Evolutionary conservation across 2,888 invertebrate genomes (phyloP), one percentile per base, ranked within the genome.

Genomic region (Drosophila anomelani): DNA sequence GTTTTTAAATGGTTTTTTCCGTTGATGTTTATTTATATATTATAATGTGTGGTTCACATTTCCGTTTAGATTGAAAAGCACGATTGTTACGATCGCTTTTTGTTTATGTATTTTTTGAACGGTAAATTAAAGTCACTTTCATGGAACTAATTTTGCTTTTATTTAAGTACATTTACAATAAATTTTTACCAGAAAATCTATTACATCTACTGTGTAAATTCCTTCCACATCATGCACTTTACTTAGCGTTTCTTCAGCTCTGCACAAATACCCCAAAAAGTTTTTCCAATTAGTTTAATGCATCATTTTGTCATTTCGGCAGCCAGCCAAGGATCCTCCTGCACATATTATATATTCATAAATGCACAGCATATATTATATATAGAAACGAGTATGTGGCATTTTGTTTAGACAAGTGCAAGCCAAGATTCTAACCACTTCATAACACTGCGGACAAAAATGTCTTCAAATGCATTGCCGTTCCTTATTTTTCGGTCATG

Each of bases 281-380:
- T 69, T 67, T 73, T 56, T 71, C 70, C 81, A 85, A 84, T 83
- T 77, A 83, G 78, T 75, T 78, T 72, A 81, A 77, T 83, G 80
- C 77, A 81, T 78, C 66, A 80, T 62, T 78, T 75, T 80, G 69
- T 75, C 63, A 62, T 72, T 78, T 81, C 78, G 85, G 78, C 83
- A 81, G 67, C 57, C 41, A 58, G 79, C 80, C 79, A 80, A 80
- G 54, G 51, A 44, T 53, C 49, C 51, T 53, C 56, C 51, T 36
- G 15, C 58, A 66, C 64, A 61, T 44, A 66, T 66, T 61, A 66
- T 44, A 66, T 44, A 53, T 61, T 61, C 47, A 68, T 68, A 68
- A 55, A 68, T 56, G 55, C 41, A 64, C 64, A 46, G 17, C 23
- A 64, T 54, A 70, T 34, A 51, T 39, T 36, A 36, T 23, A 53